Percentiles rank a stretch among this genome's conserved stretches.
Conservation (phyloP, 2,888 invertebrate genomes). For the Fragum sueziense region DNA sequence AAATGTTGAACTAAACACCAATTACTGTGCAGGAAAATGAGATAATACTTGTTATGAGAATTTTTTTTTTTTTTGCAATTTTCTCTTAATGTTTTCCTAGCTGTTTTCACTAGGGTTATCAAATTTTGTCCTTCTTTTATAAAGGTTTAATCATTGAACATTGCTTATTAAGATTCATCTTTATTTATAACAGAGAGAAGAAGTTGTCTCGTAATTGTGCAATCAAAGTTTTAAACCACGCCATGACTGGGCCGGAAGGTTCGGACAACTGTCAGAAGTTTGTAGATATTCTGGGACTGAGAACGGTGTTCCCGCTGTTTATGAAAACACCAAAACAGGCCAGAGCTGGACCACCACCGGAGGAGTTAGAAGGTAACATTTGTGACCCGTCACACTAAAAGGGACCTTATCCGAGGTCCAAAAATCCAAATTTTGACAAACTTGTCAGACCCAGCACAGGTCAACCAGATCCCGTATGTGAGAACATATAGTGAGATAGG, state of each 20-base stretch:
- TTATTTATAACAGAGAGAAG: constrained; percentile 88
- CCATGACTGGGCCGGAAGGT: constrained; percentile 96
- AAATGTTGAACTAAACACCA: too few relatives aligned
- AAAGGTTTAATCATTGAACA: too few relatives aligned
- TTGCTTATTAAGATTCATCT: too few relatives aligned
- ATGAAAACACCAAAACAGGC: constrained; percentile 97
- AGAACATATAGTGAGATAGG: too few relatives aligned
- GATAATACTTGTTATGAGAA: not conserved
- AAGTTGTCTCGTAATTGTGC: constrained; percentile 94
- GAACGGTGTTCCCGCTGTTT: constrained; percentile 98
- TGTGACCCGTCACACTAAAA: too few relatives aligned
- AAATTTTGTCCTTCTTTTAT: too few relatives aligned
- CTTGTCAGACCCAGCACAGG: too few relatives aligned
- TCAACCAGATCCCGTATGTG: too few relatives aligned
- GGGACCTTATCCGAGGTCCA: too few relatives aligned
- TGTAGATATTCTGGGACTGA: constrained; percentile 95
- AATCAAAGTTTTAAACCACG: constrained; percentile 98
- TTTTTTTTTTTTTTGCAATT: not conserved
- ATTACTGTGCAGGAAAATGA: not conserved
- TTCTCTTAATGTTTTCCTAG: too few relatives aligned
- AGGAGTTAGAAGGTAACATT: constrained; percentile 92
- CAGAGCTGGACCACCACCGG: constrained; percentile 82
- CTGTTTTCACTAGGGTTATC: too few relatives aligned
- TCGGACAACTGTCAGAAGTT: constrained; percentile 97
- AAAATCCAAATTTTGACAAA: too few relatives aligned